A percentile compares a stretch with the other conserved stretches of the same genome.
Evolutionary conservation across 1,140 invertebrate genomes (phyloP).

Genomic region (Teleopsis dalmanni): DNA sequence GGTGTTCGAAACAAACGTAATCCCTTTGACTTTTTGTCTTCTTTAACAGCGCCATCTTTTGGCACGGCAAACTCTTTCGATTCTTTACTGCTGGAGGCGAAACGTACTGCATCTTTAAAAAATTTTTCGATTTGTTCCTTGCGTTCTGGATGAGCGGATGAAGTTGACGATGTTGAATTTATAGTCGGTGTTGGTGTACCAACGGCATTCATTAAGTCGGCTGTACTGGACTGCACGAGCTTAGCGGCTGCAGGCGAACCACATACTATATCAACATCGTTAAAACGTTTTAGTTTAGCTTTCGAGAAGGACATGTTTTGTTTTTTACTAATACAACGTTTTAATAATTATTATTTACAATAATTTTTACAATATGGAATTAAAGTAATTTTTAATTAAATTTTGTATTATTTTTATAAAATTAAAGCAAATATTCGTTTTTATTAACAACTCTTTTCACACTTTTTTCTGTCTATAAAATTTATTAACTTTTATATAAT

Average conservation of each 20-base stretch:
- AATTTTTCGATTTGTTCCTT: constrained; percentile 43
- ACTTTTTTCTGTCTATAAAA: neutral
- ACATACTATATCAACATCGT: constrained; percentile 37
- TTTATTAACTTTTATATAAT: constrained; percentile 8
- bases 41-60: constrained; percentile 17
- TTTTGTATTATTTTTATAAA: constrained; percentile 1
- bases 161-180: constrained; percentile 19
- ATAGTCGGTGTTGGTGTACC: constrained; percentile 14
- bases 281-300: constrained; percentile 42
- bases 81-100: constrained; percentile 36
- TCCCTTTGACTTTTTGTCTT: constrained; percentile 39
- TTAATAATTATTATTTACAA: no score
- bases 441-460: neutral
- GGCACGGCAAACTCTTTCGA: constrained; percentile 40
- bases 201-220: neutral
- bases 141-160: constrained; percentile 21
- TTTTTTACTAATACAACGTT: no score
- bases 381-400: neutral
- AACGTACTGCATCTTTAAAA: constrained; percentile 39
- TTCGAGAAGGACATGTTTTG: constrained; percentile 37
- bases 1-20: constrained; percentile 38
- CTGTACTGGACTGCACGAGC: constrained; percentile 18
- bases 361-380: no score
- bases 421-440: neutral
- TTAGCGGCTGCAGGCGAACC: constrained; percentile 28